phyloP scores from a whole-genome alignment of 2,797 vertebrate species.

The Melanotaenia parkinsoni region DNA sequence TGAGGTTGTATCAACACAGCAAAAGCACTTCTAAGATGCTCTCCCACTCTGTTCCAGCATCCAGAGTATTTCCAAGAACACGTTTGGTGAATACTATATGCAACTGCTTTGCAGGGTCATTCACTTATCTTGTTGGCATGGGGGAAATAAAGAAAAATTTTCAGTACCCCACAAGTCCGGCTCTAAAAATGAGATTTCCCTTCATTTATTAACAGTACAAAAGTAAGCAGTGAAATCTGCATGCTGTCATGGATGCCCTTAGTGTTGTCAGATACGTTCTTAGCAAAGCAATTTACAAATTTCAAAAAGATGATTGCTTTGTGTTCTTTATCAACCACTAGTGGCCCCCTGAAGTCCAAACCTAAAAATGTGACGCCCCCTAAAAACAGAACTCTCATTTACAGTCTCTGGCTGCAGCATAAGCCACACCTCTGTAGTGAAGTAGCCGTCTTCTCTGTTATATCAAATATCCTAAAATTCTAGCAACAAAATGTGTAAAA shows the following conservation, averaged over 20 bases:
- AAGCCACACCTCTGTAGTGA: conserved; percentile 55
- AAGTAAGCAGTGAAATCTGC: background rate
- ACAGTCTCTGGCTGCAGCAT: conserved; percentile 63
- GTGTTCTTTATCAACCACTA: conserved; percentile 22
- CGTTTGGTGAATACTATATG: conserved; percentile 43
- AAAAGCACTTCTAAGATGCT: conserved; percentile 62
- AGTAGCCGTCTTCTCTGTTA: conserved; percentile 48
- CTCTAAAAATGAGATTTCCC: conserved; percentile 4
- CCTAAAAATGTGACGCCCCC: conserved; percentile 50
- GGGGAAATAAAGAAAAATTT: background rate
- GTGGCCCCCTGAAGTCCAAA: conserved; percentile 19
- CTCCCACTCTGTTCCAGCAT: conserved; percentile 59
- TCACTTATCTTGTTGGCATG: conserved; percentile 23
- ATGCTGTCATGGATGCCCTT: conserved; percentile 2
- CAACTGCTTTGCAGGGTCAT: conserved; percentile 38
- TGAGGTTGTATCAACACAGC: conserved; percentile 74
- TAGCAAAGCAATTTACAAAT: background rate
- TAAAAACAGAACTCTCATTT: conserved; percentile 68
- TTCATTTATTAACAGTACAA: conserved; percentile 4
- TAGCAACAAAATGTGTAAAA: conserved; percentile 6
- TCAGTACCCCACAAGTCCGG: conserved; percentile 6
- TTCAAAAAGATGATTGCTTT: conserved; percentile 8
- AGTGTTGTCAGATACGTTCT: conserved; percentile 1
- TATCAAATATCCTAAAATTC: background rate
- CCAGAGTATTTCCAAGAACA: conserved; percentile 54